Evolutionary conservation across 2,888 invertebrate genomes (phyloP).

Genomic region (Sinopyrophorus schimmeli): DNA sequence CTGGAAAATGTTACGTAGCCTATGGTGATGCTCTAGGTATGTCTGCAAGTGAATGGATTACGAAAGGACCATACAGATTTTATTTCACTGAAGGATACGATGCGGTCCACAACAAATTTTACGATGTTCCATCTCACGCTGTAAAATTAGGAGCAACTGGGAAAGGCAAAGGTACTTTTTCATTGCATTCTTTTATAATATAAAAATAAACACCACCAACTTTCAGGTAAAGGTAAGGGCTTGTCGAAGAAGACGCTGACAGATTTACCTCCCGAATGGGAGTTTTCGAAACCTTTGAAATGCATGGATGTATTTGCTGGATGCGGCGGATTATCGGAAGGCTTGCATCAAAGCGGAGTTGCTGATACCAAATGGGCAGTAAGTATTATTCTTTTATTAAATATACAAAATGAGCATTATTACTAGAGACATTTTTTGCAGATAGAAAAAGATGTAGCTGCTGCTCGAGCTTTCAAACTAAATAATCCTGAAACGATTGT

Average conservation of each 20-base stretch:
- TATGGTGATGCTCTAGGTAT: constrained; percentile 63
- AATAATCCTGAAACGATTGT: constrained; percentile 76
- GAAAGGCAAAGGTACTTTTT: constrained; percentile 62
- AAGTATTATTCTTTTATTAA: constrained; percentile 36
- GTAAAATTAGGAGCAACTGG: constrained; percentile 61
- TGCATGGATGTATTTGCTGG: constrained; percentile 85
- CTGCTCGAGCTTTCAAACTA: constrained; percentile 76
- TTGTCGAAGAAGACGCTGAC: constrained; percentile 55
- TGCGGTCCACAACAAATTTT: constrained; percentile 58
- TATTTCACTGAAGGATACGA: constrained; percentile 75
- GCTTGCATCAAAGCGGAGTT: constrained; percentile 69
- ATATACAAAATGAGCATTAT: too few relatives aligned
- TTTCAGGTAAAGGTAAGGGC: constrained; percentile 66
- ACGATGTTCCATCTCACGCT: constrained; percentile 66
- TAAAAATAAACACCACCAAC: background rate
- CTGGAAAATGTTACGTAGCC: constrained; percentile 70
- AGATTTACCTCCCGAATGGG: constrained; percentile 48
- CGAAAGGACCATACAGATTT: constrained; percentile 68
- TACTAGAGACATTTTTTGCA: too few relatives aligned
- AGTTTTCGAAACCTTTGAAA: constrained; percentile 59
- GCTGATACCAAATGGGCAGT: constrained; percentile 75
- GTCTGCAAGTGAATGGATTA: constrained; percentile 63
- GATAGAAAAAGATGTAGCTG: constrained; percentile 75
- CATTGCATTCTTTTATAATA: background rate
- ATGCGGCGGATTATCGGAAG: constrained; percentile 81